Conservation (phyloP, 2,113 vertebrate species). For the Neotoma lepida region DNA sequence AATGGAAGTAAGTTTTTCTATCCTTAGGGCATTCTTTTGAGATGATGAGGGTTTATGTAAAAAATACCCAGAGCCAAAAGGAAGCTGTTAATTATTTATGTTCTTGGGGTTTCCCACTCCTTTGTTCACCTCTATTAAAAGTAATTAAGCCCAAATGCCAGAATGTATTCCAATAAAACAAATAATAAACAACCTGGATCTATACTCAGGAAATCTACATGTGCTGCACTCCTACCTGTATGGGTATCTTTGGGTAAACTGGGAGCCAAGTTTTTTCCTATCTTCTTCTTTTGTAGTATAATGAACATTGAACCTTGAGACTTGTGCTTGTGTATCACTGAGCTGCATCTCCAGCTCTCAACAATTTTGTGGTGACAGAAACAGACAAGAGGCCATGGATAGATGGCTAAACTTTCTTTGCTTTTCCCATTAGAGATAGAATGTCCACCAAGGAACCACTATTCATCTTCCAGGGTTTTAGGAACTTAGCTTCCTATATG, state of each 20-base stretch:
- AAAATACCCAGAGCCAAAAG: slow-evolving; percentile 21
- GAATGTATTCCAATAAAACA: background rate
- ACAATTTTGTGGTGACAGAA: background rate
- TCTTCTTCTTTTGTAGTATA: background rate
- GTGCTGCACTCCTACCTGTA: background rate
- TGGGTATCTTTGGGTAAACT: background rate
- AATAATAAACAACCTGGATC: background rate
- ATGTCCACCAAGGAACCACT: background rate
- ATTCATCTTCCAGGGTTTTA: background rate
- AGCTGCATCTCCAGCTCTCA: background rate
- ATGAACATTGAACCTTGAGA: background rate
- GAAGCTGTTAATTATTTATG: background rate
- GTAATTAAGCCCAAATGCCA: background rate
- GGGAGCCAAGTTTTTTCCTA: background rate
- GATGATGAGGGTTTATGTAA: background rate
- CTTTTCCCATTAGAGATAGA: background rate
- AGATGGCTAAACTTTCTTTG: background rate
- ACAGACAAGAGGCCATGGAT: background rate
- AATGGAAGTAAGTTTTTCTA: background rate
- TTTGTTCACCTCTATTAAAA: slow-evolving; percentile 7
- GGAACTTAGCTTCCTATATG: background rate
- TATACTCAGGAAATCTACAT: too few species aligned
- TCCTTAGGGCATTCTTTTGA: background rate
- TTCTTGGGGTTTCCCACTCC: background rate
- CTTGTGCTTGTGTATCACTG: background rate